Evolutionary conservation across 2,888 invertebrate genomes (phyloP).

Genomic region (Xanthostigma xanthostigma): DNA sequence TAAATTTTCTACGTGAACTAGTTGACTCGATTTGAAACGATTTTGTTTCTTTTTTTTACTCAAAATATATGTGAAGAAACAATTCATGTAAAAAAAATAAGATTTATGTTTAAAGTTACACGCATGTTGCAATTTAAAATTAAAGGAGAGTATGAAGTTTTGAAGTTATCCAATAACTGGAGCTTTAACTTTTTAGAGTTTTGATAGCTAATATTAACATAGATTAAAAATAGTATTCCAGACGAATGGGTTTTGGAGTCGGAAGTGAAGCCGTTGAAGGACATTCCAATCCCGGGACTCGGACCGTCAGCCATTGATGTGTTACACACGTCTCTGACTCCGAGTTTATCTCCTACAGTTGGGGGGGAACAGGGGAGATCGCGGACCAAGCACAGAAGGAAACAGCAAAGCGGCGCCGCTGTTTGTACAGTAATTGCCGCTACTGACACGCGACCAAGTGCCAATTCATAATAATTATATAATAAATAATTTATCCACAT

Average conservation of each 20-base stretch:
- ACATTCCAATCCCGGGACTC: slow-evolving; percentile 38
- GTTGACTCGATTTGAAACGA: too few species aligned
- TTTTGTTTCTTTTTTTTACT: too few species aligned
- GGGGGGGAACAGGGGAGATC: slow-evolving; percentile 6
- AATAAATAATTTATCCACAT: slow-evolving; percentile 11
- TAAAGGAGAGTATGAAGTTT: too few species aligned
- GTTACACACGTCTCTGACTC: slow-evolving; percentile 36
- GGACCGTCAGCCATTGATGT: slow-evolving; percentile 34
- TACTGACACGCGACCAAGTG: slow-evolving; percentile 3
- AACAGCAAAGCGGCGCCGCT: slow-evolving; percentile 17
- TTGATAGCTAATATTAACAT: too few species aligned
- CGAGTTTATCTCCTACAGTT: slow-evolving; percentile 15
- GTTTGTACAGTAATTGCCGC: slow-evolving; percentile 12
- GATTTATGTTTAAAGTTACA: too few species aligned
- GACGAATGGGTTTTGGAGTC: slow-evolving; percentile 77
- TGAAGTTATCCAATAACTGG: too few species aligned
- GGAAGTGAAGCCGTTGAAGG: slow-evolving; percentile 46
- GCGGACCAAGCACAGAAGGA: background rate
- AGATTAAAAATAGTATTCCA: slow-evolving; percentile 42
- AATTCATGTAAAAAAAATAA: too few species aligned
- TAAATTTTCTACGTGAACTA: too few species aligned
- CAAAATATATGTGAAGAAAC: too few species aligned
- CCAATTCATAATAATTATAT: background rate
- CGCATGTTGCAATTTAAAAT: too few species aligned
- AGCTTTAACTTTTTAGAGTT: too few species aligned